Percentiles rank a stretch among this genome's conserved stretches.
phyloP scores from a whole-genome alignment of 2,888 invertebrate species.

The Polydesmus complanatus region DNA sequence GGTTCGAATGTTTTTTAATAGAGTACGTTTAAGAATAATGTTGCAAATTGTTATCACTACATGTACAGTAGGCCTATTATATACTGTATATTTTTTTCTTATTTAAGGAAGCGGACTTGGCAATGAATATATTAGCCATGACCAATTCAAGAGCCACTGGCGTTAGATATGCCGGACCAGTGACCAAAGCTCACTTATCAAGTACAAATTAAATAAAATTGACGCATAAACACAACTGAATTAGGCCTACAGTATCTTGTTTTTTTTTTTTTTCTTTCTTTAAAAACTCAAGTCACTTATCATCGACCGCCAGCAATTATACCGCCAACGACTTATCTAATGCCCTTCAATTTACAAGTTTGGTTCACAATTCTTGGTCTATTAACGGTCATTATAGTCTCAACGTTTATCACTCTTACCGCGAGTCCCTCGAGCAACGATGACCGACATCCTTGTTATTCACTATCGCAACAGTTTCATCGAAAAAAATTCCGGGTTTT shows the following conservation, averaged over 20 bases:
- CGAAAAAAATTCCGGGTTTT: not conserved
- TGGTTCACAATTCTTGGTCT: not conserved
- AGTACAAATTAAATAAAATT: too few species aligned
- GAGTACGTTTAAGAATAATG: not conserved
- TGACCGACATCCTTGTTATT: not conserved
- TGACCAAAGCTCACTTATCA: slow-evolving; percentile 11
- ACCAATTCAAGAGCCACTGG: not conserved
- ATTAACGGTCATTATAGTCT: not conserved
- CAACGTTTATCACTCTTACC: slow-evolving; percentile 1
- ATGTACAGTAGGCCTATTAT: too few species aligned
- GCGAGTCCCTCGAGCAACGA: slow-evolving; percentile 3
- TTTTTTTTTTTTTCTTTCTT: too few species aligned
- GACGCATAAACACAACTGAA: too few species aligned
- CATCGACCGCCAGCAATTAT: slow-evolving; percentile 8
- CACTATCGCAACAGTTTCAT: slow-evolving; percentile 5
- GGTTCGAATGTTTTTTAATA: slow-evolving; percentile 5
- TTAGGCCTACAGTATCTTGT: too few species aligned
- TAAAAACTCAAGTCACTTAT: too few species aligned
- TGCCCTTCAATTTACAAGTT: slow-evolving; percentile 9
- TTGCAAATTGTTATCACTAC: not conserved
- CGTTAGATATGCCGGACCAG: slow-evolving; percentile 10
- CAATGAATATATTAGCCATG: slow-evolving; percentile 12
- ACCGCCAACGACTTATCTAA: slow-evolving; percentile 11
- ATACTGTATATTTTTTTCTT: not conserved
- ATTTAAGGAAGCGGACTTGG: slow-evolving; percentile 14